These are phyloP conservation scores for Oncorhynchus nerka DNA, from an alignment of 2,113 vertebrate species.

Conservation along the genomic window DNA sequence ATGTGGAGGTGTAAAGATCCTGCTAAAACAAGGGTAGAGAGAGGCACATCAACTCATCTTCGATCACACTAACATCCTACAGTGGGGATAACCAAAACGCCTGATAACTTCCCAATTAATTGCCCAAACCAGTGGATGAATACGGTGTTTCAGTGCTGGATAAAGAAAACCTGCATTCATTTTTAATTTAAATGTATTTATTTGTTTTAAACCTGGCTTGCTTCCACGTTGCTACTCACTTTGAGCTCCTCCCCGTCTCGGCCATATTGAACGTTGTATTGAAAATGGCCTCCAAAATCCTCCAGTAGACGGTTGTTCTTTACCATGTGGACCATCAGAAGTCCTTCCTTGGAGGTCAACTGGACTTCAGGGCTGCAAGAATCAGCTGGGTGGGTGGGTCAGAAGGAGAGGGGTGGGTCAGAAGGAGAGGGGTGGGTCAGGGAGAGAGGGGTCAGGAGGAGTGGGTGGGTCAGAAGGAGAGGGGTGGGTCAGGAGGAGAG, in stretches of 20 bases:
- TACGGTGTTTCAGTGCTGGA: neutral
- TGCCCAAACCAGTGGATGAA: too few species aligned
- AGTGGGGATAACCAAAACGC: too few species aligned
- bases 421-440: neutral
- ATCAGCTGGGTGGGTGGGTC: slow-evolving; percentile 22
- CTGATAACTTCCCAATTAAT: too few species aligned
- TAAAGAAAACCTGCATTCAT: too few species aligned
- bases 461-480: too few species aligned
- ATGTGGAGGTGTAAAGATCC: neutral
- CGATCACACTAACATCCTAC: too few species aligned
- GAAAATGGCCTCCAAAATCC: neutral
- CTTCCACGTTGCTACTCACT: slow-evolving; percentile 25
- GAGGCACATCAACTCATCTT: too few species aligned
- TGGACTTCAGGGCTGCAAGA: slow-evolving; percentile 32
- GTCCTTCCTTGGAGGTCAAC: slow-evolving; percentile 5
- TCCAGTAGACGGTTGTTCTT: neutral
- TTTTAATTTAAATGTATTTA: too few species aligned
- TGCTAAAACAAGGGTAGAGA: neutral
- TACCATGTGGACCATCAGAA: slow-evolving; percentile 27
- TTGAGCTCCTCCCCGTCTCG: slow-evolving; percentile 18
- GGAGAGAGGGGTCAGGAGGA: too few species aligned
- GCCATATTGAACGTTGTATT: slow-evolving; percentile 28
- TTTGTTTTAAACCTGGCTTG: too few species aligned
- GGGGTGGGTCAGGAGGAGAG: neutral
- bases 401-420: too few species aligned